phyloP scores from a whole-genome alignment of 2,797 vertebrate species.

The Sylvia borin region DNA sequence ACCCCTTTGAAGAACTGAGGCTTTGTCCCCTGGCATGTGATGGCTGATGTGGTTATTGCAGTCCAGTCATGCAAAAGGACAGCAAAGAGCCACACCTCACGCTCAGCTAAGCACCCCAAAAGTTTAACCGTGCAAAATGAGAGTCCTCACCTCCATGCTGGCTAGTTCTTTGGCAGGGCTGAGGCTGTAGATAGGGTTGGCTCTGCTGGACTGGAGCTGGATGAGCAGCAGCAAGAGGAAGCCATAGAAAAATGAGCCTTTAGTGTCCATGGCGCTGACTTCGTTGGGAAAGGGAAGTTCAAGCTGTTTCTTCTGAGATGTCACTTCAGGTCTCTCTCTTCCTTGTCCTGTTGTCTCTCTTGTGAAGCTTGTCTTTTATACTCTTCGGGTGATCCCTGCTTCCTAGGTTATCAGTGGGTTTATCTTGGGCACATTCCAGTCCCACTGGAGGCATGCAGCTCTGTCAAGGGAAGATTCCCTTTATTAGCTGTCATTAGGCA shows the following conservation, averaged over 20 bases:
- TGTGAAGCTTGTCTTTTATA: slow-evolving; percentile 65
- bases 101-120: background rate
- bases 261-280: slow-evolving; percentile 71
- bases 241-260: slow-evolving; percentile 69
- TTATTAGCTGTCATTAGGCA: slow-evolving; percentile 81
- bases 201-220: slow-evolving; percentile 58
- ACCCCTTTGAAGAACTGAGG: background rate
- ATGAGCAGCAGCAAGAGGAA: slow-evolving; percentile 81
- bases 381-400: slow-evolving; percentile 52
- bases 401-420: slow-evolving; percentile 75
- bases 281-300: background rate
- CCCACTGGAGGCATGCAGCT: slow-evolving; percentile 75
- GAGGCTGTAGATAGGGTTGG: slow-evolving; percentile 71
- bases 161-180: slow-evolving; percentile 73
- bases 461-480: slow-evolving; percentile 80
- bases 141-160: slow-evolving; percentile 83
- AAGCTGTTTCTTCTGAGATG: background rate
- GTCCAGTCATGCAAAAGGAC: background rate
- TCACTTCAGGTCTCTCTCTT: slow-evolving; percentile 22
- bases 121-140: slow-evolving; percentile 28
- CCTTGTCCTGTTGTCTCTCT: background rate
- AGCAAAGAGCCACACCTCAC: background rate
- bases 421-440: slow-evolving; percentile 85
- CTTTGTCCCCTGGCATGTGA: fast-evolving
- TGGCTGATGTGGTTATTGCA: background rate